Evolutionary conservation across 2,888 invertebrate species (phyloP), one percentile per base, ranked within the genome.

Genomic region (Dynastes tityus): DNA sequence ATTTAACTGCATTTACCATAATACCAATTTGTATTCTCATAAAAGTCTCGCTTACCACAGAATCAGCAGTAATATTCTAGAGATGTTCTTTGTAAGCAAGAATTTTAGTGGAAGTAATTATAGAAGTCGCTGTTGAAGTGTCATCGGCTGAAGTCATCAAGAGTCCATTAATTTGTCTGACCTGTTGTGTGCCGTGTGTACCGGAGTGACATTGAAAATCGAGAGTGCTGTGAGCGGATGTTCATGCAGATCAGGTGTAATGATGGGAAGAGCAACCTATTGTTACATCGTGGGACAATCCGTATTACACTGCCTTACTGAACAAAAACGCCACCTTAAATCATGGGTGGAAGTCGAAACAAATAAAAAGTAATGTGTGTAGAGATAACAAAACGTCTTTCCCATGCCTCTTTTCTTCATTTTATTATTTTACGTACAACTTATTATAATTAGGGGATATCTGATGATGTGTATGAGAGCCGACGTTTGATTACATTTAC

Each of bases 161-260:
- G 76, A 78, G 77, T 75, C 82, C 82, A 83, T 84, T 84, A 84
- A 85, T 85, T 85, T 84, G 84, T 85, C 83, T 84, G 83, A 82
- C 79, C 68, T 53, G 74, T 74, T 63, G 77, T 77, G 76, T 55
- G 68, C 37, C 40, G 77, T 68, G 68, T 58, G 58, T 67, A 37
- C 77, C 68, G 77, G 82, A 85, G 85, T 87, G 88, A 88, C 89
- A 88, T 88, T 88, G 88, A 88, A 88, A 88, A 88, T 86, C 87
- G 88, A 88, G 88, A 88, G 88, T 88, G 85, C 80, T 79, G 86
- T 85, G 86, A 87, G 85, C 87, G 88, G 87, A 88, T 88, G 88
- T 88, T 85, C 88, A 88, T 88, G 89, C 88, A 88, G 89, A 88
- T 89, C 88, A 87, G 86, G 88, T 87, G 88, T 89, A 89, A 89